Evolutionary conservation across 2,113 vertebrate genomes (phyloP), one percentile per base, ranked within the genome.

Genomic region (Plecturocebus donacophilus): DNA sequence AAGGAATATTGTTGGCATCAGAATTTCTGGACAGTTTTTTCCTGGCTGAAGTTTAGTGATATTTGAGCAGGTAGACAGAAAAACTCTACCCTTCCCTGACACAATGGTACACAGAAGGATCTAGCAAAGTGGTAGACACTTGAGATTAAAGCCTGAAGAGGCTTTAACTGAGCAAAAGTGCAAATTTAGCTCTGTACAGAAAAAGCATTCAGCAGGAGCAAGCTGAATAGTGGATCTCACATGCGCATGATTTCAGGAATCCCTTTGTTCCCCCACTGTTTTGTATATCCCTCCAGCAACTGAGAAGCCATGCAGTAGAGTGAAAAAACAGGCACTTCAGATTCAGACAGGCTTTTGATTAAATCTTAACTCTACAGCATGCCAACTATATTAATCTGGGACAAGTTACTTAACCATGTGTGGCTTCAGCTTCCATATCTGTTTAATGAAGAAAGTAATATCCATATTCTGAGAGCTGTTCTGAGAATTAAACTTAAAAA

Each of bases 401-500:
- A 54, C 16, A 87, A 35, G 42, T 75, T 76, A 30, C 25, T 49
- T 61, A 58, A 49, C 38, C 8, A 32, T 7, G 52, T 4, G 75
- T 8, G 70, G n/a, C 19, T 54, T 95, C n/a, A 30, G 23, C 84
- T 90, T 90, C 61, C 27, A 35, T 3, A 23, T 77, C 52, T 71
- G 10, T 54, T 77, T 61, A 79, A 82, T 77, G n/a, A 76, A 76
- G 27, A 94, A 90, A 83, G 75, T 40, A 94, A 38, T 49, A 66
- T 30, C 19, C 23, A 35, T 38, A 70, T 38, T 95, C 45, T 93
- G 71, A 88, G 71, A 79, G 7, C 17, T 86, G 7, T 13, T 35
- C 1, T 83, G 73, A 91, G 27, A 16, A 71, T 58, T 94, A 61
- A 32, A 61, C 56, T 84, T 82, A 52, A 86, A 96, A 97, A 45